phyloP scores from a whole-genome alignment of 2,888 invertebrate genomes.

The Eretmocerus hayati region DNA sequence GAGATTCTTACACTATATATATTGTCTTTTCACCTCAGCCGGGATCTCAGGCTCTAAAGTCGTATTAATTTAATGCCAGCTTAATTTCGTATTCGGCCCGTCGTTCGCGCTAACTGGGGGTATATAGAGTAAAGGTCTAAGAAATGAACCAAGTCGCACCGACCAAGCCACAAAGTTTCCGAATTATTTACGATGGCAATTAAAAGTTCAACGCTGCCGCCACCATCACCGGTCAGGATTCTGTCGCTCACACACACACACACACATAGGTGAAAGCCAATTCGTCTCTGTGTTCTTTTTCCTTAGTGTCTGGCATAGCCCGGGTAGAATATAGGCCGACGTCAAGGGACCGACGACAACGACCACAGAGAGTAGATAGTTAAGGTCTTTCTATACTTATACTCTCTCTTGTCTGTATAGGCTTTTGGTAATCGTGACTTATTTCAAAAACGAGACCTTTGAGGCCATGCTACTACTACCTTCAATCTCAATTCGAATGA shows the following conservation, averaged over 20 bases:
- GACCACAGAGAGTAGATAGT: too few species aligned
- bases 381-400: too few species aligned
- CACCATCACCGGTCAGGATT: conserved; percentile 18
- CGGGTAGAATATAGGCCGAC: too few species aligned
- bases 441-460: conserved; percentile 22
- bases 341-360: too few species aligned
- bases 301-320: too few species aligned
- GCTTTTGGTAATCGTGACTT: conserved; percentile 27
- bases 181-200: conserved; percentile 46
- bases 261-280: too few species aligned
- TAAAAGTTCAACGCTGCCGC: conserved; percentile 37
- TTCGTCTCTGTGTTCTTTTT: too few species aligned
- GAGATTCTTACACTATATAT: too few species aligned
- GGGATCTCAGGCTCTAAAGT: conserved; percentile 28
- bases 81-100: conserved; percentile 43
- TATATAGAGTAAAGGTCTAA: conserved; percentile 15
- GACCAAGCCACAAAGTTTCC: conserved; percentile 38
- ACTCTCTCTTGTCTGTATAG: conserved; percentile 4
- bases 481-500: conserved; percentile 19
- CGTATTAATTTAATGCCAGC: conserved; percentile 45
- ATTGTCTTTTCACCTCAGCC: neutral
- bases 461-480: too few species aligned
- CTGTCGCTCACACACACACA: too few species aligned
- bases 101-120: conserved; percentile 16
- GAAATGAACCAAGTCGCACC: conserved; percentile 30